A percentile compares a stretch with the other conserved stretches of the same genome.
Evolutionary conservation across 2,113 vertebrate species (phyloP).

Genomic region (Etheostoma spectabile): DNA sequence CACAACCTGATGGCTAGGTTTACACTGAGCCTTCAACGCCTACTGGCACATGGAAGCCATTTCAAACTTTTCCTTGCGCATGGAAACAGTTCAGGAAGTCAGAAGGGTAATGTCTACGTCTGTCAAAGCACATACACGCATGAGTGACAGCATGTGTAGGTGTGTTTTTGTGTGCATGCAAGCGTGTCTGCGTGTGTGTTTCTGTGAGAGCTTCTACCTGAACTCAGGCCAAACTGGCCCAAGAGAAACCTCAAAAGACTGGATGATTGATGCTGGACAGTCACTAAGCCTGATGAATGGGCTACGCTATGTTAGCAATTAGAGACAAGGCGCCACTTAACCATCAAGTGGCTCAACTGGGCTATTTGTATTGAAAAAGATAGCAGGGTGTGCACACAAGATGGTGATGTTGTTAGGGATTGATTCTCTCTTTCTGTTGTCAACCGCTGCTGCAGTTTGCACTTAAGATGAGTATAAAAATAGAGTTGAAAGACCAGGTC

Average conservation of each 20-base stretch:
- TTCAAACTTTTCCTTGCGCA: conserved; percentile 44
- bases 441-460: conserved; percentile 4
- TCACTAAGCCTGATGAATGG: conserved; percentile 70
- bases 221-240: conserved; percentile 55
- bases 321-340: conserved; percentile 66
- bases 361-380: conserved; percentile 42
- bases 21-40: conserved; percentile 56
- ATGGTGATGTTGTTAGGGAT: conserved; percentile 6
- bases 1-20: conserved; percentile 41
- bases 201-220: conserved; percentile 50
- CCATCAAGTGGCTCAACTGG: conserved; percentile 57
- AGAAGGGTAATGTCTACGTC: conserved; percentile 34
- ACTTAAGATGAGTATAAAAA: conserved; percentile 34
- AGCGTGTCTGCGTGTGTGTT: conserved; percentile 39
- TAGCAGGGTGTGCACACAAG: conserved; percentile 2
- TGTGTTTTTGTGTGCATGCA: conserved; percentile 55
- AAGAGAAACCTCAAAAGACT: conserved; percentile 52
- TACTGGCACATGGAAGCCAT: conserved; percentile 73
- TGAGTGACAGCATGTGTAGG: conserved; percentile 57
- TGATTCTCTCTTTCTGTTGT: conserved; percentile 27
- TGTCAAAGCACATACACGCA: conserved; percentile 56
- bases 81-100: conserved; percentile 54
- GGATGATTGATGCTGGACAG: conserved; percentile 71
- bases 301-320: conserved; percentile 64
- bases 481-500: conserved; percentile 27